Base-by-base conservation (phyloP, 2,888 invertebrate genomes). In the Nemoura dubitans region DNA sequence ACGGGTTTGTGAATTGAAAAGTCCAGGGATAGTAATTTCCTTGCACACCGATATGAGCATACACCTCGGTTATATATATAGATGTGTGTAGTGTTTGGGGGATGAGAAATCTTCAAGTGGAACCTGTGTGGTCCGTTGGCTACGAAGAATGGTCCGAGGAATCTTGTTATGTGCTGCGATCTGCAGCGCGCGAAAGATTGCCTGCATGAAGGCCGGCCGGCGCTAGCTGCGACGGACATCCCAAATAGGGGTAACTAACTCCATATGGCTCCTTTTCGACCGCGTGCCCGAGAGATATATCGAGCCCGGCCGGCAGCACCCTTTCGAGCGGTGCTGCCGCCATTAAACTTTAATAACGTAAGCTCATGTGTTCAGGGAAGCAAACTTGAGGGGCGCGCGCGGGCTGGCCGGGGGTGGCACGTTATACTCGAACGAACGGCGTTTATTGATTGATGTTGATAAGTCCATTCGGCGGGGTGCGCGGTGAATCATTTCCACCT, bases 261-360 rank as follows among this genome's bases (percentile, higher is more conserved):
- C 59, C 59, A 59, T 21, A 59, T 59, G 59, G 16, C 59, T 59
- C 59, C 59, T 59, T 59, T 59, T 7, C 59, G 59, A 36, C 36
- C n/a, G 36, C 36, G 10, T 36, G 5, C 36, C 59, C 59, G 59
- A 59, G 59, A 59, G 3, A 59, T 59, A 59, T 59, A 59, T 59
- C n/a, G n/a, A n/a, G n/a, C n/a, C n/a, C n/a, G n/a, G n/a, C 59
- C 59, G 16, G n/a, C n/a, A 6, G 36, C 59, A 59, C 59, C 59
- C 59, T 59, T 59, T 36, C 36, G 59, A 59, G 59, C n/a, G n/a
- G n/a, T n/a, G n/a, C 21, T 59, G 59, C 59, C 3, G 59, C 59
- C 59, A 59, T 59, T 59, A 59, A 59, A 59, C 59, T 59, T 59
- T 59, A 59, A 59, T 59, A 59, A 59, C 59, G 59, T 59, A 59